Evolutionary conservation across 2,113 vertebrate species (phyloP), one percentile per base, ranked within the genome.

Genomic region (Cisticola juncidis): DNA sequence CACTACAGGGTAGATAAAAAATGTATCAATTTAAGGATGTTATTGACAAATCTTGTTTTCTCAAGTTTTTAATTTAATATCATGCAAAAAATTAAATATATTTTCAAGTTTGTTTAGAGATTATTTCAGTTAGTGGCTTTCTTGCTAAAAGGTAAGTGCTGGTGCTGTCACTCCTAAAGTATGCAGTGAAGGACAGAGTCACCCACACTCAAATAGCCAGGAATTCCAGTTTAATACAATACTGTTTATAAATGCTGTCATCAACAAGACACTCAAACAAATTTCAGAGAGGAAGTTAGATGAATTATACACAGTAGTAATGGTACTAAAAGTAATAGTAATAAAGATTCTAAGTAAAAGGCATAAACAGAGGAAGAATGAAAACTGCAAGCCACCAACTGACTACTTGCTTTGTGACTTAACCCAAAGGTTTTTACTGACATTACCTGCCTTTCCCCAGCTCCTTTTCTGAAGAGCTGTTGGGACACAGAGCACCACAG

Each of bases 171-270:
- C 22, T 79, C 19, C 14, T 48, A 53, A 85, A 86, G 35, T 26
- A 21, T 29, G 26, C 11, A 81, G 58, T 38, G 36, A 80, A 73
- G n/a, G 53, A 48, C 35, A 70, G 53, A 47, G 16, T 9, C 61
- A 33, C 9, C 17, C 11, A 15, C 18, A n/a, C 3, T 51, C 71
- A 74, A 90, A 64, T n/a, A 84, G 15, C 9, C 19, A 33, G 8
- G 36, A 85, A 53, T 57, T 81, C 44, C 58, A 33, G 3, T 65
- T 69, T 44, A 65, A 45, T 40, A 40, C 21, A 45, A 50, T 33
- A 33, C 1, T 0, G 0, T 57, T 90, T 65, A 50, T n/a, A 81
- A 25, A 65, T 69, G 40, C 6, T 40, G 4, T 29, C 29, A 74
- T 72, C 31, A 48, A 25, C 9, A 90, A 69, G 12, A 48, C 47